Conservation (phyloP, 2,888 invertebrate genomes). For the Andrena camellia region DNA sequence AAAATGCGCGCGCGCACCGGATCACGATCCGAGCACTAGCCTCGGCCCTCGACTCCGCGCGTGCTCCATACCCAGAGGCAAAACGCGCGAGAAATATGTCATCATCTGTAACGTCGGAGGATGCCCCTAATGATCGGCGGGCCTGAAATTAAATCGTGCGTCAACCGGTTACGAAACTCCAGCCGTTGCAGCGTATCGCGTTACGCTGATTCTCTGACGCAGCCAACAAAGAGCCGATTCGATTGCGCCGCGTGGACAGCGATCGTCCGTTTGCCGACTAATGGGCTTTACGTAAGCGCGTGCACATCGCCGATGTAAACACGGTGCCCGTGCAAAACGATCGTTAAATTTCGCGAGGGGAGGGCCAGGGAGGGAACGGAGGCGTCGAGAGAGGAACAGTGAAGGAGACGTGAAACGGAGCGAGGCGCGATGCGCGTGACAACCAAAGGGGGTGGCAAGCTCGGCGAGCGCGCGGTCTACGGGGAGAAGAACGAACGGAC, state of each 20-base stretch:
- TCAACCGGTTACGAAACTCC: conserved; percentile 34
- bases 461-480: background rate
- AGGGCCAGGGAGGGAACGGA: background rate
- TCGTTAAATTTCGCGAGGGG: conserved; percentile 11
- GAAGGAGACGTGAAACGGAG: background rate
- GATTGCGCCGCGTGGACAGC: conserved; percentile 39
- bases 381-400: background rate
- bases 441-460: background rate
- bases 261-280: conserved; percentile 39
- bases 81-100: conserved; percentile 12
- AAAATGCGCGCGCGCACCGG: conserved; percentile 8
- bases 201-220: conserved; percentile 42
- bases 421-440: background rate
- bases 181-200: conserved; percentile 6
- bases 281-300: conserved; percentile 61
- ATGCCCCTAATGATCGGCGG: conserved; percentile 27
- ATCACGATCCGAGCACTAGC: conserved; percentile 7
- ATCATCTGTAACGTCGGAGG: background rate
- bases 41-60: background rate
- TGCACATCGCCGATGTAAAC: conserved; percentile 24
- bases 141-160: conserved; percentile 47
- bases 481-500: background rate
- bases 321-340: conserved; percentile 18
- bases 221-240: conserved; percentile 19
- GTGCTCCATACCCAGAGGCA: background rate